These are phyloP conservation scores for Neostethus bicornis DNA, from an alignment of 2,797 vertebrate species.

Conservation along the genomic window DNA sequence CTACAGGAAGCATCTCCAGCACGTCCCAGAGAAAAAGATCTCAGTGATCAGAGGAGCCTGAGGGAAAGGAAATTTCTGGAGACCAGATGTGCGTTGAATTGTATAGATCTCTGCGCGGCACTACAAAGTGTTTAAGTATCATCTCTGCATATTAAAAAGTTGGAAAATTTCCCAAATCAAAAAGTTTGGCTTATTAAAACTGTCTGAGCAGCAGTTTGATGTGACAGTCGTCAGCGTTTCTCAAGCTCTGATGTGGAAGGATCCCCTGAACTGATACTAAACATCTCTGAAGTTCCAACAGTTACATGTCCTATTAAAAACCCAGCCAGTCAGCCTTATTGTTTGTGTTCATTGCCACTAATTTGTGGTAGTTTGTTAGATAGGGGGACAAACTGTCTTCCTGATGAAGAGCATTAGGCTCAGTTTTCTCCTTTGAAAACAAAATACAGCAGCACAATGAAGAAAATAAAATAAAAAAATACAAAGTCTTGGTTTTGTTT, in stretches of 20 bases:
- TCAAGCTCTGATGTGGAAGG: constrained; percentile 37
- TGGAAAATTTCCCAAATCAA: constrained; percentile 43
- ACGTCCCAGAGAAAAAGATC: constrained; percentile 38
- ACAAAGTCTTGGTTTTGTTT: no score
- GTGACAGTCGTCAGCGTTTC: constrained; percentile 44
- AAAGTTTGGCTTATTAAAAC: constrained; percentile 39
- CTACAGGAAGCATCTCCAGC: constrained; percentile 38
- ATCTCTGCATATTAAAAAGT: constrained; percentile 54
- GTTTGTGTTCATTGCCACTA: constrained; percentile 66
- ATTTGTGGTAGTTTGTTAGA: constrained; percentile 74
- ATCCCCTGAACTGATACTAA: constrained; percentile 39
- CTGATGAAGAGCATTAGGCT: constrained; percentile 55
- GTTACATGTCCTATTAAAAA: constrained; percentile 29
- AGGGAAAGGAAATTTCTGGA: constrained; percentile 61
- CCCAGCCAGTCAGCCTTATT: constrained; percentile 38
- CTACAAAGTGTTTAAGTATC: constrained; percentile 47
- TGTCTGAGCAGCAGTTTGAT: constrained; percentile 38
- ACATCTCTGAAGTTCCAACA: constrained; percentile 24
- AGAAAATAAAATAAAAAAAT: no score
- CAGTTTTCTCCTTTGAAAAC: constrained; percentile 49
- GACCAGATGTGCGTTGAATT: constrained; percentile 75
- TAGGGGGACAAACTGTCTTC: constrained; percentile 45
- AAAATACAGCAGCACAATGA: no score
- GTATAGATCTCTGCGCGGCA: constrained; percentile 52
- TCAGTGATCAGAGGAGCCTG: constrained; percentile 52